These are phyloP conservation scores for Gnatocerus cornutus DNA, from an alignment of 2,888 invertebrate genomes.

Conservation along the genomic window DNA sequence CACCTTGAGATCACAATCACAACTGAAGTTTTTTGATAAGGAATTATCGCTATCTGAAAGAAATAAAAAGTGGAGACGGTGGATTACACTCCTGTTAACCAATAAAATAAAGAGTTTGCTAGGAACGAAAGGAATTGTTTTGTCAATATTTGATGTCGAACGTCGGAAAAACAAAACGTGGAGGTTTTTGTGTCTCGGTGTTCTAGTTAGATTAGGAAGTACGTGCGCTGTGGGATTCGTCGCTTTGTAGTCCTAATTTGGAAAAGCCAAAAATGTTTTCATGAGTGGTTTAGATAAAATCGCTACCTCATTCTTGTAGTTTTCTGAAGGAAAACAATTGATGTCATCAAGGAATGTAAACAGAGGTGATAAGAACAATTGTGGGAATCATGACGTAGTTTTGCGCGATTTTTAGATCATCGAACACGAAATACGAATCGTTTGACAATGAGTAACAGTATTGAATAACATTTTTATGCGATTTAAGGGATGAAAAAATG, in stretches of 20 bases:
- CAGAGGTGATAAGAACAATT: too few species aligned
- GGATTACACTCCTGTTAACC: neutral
- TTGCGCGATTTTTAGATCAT: too few species aligned
- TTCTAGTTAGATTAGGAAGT: neutral
- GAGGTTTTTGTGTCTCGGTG: neutral
- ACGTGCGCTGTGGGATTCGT: neutral
- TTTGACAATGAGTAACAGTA: too few species aligned
- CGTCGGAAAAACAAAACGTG: neutral
- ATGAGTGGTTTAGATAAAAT: neutral
- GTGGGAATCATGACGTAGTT: too few species aligned
- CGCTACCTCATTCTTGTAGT: constrained; percentile 1
- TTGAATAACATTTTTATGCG: too few species aligned
- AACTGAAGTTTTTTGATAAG: constrained; percentile 16
- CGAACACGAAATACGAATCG: too few species aligned
- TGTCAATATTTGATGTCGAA: constrained; percentile 11
- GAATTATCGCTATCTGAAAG: constrained; percentile 8
- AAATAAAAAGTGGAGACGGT: neutral
- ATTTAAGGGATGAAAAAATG: too few species aligned
- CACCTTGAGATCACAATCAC: constrained; percentile 5
- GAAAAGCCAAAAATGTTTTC: neutral
- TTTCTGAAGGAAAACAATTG: neutral
- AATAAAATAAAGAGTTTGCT: constrained; percentile 2
- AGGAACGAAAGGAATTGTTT: neutral
- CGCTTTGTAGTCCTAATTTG: neutral
- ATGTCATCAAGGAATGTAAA: neutral